Base-by-base conservation (phyloP, 53 echinoderm and acorn worm species). In the Henricia sp. region DNA sequence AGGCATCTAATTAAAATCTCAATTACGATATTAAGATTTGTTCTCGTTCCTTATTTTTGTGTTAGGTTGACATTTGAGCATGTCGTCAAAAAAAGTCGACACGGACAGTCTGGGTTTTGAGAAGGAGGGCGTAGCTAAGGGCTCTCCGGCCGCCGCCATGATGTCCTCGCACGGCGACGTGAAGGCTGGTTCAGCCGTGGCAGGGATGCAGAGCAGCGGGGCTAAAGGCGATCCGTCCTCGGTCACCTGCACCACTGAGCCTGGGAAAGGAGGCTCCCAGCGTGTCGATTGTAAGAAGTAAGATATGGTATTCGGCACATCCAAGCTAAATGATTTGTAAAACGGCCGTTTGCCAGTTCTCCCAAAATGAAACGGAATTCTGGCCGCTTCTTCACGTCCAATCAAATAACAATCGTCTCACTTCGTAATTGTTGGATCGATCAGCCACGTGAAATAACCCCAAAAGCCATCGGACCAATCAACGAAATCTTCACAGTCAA, bases 111-210 rank as follows among this genome's bases (percentile, higher is more conserved):
- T 67, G 38, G 67, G 67, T 14, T 67, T 67, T 39, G 21, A n/a
- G 19, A 1, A 23, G 21, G 2, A 3, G 20, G 67, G 67, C 3
- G 67, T 67, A 27, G 37, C 37, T 17, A 67, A 67, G 39, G 67
- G 19, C 17, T 67, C 67, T 21, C n/a, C 39, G 16, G 67, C 67
- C 37, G 37, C 67, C 39, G 0, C 37, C 37, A 67, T 67, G 67
- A 67, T 67, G 67, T 37, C 67, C 16, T 67, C 67, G 4, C 67
- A 37, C 37, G 67, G 67, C 17, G 20, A 67, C 39, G 67, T 67
- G 39, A 67, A 67, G 67, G 17, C 67, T 11, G 67, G 67, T 39
- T n/a, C 67, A 8, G 38, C 38, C 0, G 67, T 67, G 21, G 37
- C 67, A 4, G 67, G 4, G 37, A 37, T 37, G 67, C 67, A 67